Evolutionary conservation across 2,888 invertebrate genomes (phyloP).

Genomic region (Stratiomys singularior): DNA sequence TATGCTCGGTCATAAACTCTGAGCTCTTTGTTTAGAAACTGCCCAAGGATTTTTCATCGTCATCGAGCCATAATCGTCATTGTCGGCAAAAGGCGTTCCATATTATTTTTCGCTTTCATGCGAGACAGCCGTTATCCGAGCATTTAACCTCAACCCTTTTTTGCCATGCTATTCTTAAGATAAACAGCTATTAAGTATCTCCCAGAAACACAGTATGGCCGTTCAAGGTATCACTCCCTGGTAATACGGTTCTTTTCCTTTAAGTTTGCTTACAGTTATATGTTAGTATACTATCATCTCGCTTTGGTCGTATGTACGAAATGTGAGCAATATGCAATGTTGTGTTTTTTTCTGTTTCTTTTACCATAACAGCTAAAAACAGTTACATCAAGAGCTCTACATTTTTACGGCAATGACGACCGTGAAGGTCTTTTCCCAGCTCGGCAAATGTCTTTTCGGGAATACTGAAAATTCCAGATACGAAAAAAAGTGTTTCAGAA

Average conservation of each 20-base stretch:
- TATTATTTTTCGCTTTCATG: conserved; percentile 49
- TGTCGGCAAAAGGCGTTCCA: conserved; percentile 35
- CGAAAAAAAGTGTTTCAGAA: conserved; percentile 14
- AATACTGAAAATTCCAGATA: not conserved
- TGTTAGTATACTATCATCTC: too few relatives aligned
- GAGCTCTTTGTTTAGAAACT: conserved; percentile 48
- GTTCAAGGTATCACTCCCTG: conserved; percentile 5
- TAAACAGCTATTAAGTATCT: conserved; percentile 50
- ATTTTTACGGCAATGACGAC: conserved; percentile 27
- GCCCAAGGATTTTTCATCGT: conserved; percentile 50
- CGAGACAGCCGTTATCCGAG: conserved; percentile 51
- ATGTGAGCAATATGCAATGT: conserved; percentile 33
- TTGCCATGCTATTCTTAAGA: conserved; percentile 49
- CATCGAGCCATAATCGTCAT: conserved; percentile 20
- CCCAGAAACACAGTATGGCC: conserved; percentile 45
- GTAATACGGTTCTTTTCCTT: conserved; percentile 23
- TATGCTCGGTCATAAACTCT: conserved; percentile 49
- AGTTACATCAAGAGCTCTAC: conserved; percentile 44
- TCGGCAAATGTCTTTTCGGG: not conserved
- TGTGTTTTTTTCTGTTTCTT: not conserved
- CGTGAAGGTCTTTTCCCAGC: conserved; percentile 33
- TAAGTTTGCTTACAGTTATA: conserved; percentile 11
- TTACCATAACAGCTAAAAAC: conserved; percentile 10
- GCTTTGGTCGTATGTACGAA: not conserved
- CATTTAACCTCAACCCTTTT: conserved; percentile 52